Evolutionary conservation across 2,113 vertebrate genomes (phyloP), one percentile per base, ranked within the genome.

Genomic region (Saiga tatarica): DNA sequence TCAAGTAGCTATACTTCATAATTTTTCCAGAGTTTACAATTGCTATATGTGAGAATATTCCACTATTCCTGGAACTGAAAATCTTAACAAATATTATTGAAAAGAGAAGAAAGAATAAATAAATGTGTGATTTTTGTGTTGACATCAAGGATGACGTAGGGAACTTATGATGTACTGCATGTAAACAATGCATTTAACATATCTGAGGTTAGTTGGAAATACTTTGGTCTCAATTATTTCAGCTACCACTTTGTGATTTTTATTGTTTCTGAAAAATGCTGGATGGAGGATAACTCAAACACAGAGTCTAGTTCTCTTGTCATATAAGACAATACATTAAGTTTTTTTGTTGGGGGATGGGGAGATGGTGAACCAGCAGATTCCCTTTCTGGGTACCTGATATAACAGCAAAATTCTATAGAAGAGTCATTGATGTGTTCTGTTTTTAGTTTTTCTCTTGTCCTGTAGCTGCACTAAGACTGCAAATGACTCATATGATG

Each of bases 201-300:
- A 52, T 57, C 57, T 92, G 57, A 94, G 23, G 26, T 50, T 74
- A 71, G 4, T 17, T 91, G 16, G 33, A 87, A 88, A 53, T 45
- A 84, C 9, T 67, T 85, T 60, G 25, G 33, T 71, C 39, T 55
- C 17, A 85, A 60, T 82, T 82, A 53, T 57, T 87, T 57, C 83
- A 93, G 79, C n/a, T 55, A 45, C 10, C 23, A 85, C 82, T 88
- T n/a, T 85, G 87, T 89, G 87, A 92, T 85, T 60, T 95, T 94
- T 81, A 91, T 79, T n/a, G 11, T 87, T 88, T 76, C 50, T 94
- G 39, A 93, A 87, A 87, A 88, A 47, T 52, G 39, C 28, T 52
- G 13, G 95, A 25, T 11, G 25, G 36, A 89, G 39, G 25, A 83
- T 87, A 23, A 47, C 39, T 67, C 28, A 87, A 57, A 50, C 14